A percentile compares a stretch with the other conserved stretches of the same genome.
These are phyloP conservation scores for Thamnaconus septentrionalis DNA, from an alignment of 2,113 vertebrate species.

Conservation along the genomic window DNA sequence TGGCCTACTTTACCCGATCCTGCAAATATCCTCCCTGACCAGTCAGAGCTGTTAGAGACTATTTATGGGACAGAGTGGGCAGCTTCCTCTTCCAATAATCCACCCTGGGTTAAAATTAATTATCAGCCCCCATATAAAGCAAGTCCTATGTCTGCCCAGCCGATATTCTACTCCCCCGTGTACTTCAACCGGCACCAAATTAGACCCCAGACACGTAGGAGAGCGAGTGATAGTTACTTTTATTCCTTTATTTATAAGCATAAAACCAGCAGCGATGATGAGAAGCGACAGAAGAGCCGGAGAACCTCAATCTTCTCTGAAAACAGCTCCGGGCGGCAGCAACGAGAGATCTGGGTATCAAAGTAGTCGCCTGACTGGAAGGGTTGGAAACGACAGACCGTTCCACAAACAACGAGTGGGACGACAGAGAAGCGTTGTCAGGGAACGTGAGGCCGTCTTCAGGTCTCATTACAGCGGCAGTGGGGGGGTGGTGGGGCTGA, in stretches of 20 bases:
- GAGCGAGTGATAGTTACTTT: slow-evolving; percentile 9
- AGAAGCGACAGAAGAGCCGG: slow-evolving; percentile 6
- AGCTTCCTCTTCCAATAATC: slow-evolving; percentile 44
- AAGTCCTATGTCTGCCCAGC: slow-evolving; percentile 15
- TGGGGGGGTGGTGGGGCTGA: slow-evolving; percentile 30
- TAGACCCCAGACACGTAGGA: slow-evolving; percentile 34
- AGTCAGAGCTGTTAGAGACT: slow-evolving; percentile 34
- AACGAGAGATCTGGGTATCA: slow-evolving; percentile 41
- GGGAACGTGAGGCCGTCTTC: slow-evolving; percentile 55
- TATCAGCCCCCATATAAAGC: slow-evolving; percentile 26
- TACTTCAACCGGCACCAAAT: slow-evolving; percentile 32
- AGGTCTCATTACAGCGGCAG: slow-evolving; percentile 64
- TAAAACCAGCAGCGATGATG: slow-evolving; percentile 8
- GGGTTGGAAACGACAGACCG: slow-evolving; percentile 17
- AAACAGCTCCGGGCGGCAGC: slow-evolving; percentile 15
- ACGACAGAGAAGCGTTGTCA: slow-evolving; percentile 32
- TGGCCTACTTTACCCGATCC: slow-evolving; percentile 40
- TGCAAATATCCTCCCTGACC: slow-evolving; percentile 38
- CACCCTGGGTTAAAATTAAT: slow-evolving; percentile 34
- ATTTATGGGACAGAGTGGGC: slow-evolving; percentile 46
- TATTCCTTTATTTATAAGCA: slow-evolving; percentile 15
- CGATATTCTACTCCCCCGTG: slow-evolving; percentile 20
- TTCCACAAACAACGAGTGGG: slow-evolving; percentile 72
- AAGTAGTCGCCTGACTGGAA: slow-evolving; percentile 6
- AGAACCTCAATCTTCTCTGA: slow-evolving; percentile 5